Conservation (phyloP, 2,888 invertebrate species). For the Adelognathus sp. region DNA sequence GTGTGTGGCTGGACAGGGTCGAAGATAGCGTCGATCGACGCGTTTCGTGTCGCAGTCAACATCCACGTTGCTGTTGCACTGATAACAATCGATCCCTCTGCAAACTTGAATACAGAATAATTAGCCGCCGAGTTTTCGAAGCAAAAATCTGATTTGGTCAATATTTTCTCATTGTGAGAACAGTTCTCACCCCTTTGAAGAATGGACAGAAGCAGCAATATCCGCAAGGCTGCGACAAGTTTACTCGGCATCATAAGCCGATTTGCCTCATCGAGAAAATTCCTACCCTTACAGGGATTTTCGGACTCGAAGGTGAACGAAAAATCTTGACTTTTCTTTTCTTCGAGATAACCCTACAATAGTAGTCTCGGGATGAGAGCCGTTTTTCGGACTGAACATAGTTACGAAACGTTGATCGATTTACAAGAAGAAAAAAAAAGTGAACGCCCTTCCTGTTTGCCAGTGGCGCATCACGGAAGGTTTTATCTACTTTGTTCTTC, state of each 20-base stretch:
- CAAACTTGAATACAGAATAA: slow-evolving; percentile 57
- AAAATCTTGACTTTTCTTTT: neutral
- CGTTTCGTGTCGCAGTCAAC: slow-evolving; percentile 60
- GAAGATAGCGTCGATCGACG: slow-evolving; percentile 64
- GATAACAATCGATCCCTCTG: slow-evolving; percentile 69
- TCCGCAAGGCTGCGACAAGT: slow-evolving; percentile 34
- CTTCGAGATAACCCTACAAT: slow-evolving; percentile 21
- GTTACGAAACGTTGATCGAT: neutral
- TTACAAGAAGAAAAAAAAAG: neutral
- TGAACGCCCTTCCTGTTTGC: slow-evolving; percentile 9
- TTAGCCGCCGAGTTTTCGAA: neutral
- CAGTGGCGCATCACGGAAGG: neutral
- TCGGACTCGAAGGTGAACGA: neutral
- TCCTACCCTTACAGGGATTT: neutral
- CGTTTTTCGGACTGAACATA: slow-evolving; percentile 8
- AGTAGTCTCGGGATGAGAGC: neutral
- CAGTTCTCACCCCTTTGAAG: slow-evolving; percentile 65
- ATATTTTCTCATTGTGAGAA: neutral
- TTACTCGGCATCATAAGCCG: slow-evolving; percentile 46
- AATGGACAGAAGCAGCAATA: slow-evolving; percentile 64
- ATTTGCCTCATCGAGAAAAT: slow-evolving; percentile 27
- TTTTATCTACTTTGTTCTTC: slow-evolving; percentile 13
- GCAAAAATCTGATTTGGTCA: neutral
- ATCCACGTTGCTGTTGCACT: slow-evolving; percentile 68
- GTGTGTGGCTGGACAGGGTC: slow-evolving; percentile 63